Conservation (phyloP, 2,888 invertebrate genomes). For the Diadegma fenestrale region DNA sequence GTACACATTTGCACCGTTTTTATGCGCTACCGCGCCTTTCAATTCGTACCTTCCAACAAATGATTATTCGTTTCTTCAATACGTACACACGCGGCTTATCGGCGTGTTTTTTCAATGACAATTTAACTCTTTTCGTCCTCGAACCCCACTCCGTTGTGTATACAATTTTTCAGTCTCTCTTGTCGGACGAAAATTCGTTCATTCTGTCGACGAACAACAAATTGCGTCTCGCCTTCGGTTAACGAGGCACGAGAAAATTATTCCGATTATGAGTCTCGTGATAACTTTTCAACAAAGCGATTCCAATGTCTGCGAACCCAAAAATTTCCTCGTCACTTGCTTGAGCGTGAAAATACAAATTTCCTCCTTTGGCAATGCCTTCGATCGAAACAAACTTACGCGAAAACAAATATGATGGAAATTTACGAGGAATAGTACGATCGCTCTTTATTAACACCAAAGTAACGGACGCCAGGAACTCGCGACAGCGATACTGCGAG, state of each 20-base stretch:
- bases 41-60: constrained; percentile 57
- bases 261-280: not conserved
- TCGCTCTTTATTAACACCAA: constrained; percentile 16
- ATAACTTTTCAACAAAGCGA: not conserved
- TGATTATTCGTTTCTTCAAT: constrained; percentile 49
- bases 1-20: constrained; percentile 76
- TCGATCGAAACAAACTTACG: too few species aligned
- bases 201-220: not conserved
- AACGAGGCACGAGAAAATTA: not conserved
- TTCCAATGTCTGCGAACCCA: too few species aligned
- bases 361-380: not conserved
- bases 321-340: not conserved
- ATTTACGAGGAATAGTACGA: constrained; percentile 23
- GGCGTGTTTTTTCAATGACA: not conserved
- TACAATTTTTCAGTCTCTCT: not conserved
- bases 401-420: too few species aligned
- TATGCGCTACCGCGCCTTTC: constrained; percentile 76
- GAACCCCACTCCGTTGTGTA: not conserved
- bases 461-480: constrained; percentile 38
- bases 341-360: not conserved
- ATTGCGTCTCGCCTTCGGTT: not conserved
- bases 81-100: not conserved
- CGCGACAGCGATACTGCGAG: constrained; percentile 11
- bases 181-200: not conserved
- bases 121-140: not conserved